These are phyloP conservation scores for Haplotaxodon microlepis DNA, from an alignment of 2,113 vertebrate genomes.

Conservation along the genomic window DNA sequence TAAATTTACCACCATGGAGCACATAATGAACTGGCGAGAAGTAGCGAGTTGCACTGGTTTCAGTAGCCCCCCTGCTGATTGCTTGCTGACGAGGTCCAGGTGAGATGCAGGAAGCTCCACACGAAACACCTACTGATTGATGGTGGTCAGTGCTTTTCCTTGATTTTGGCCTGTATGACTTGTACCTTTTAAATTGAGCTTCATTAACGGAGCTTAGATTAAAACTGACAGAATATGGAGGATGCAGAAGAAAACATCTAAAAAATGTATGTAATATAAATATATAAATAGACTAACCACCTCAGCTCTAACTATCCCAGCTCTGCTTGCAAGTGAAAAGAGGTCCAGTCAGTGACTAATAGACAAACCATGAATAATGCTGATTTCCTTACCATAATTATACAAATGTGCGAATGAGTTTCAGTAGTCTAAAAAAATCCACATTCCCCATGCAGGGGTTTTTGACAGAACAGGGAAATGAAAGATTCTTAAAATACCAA, in stretches of 20 bases:
- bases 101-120: background rate
- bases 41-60: background rate
- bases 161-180: background rate
- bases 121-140: background rate
- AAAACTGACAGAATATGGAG: background rate
- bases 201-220: background rate
- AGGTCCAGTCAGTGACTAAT: background rate
- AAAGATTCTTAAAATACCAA: background rate
- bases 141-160: background rate
- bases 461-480: background rate
- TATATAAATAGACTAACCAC: background rate
- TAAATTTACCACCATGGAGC: background rate
- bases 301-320: background rate
- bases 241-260: background rate
- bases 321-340: background rate
- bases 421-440: background rate
- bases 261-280: background rate
- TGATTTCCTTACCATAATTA: background rate
- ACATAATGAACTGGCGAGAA: background rate
- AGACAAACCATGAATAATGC: background rate
- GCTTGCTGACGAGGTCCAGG: background rate
- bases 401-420: background rate
- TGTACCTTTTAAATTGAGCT: background rate
- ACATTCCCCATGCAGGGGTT: background rate
- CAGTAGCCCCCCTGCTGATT: background rate